These are phyloP conservation scores for Orientallactaga bullata DNA, from an alignment of 2,113 vertebrate genomes.

Conservation along the genomic window DNA sequence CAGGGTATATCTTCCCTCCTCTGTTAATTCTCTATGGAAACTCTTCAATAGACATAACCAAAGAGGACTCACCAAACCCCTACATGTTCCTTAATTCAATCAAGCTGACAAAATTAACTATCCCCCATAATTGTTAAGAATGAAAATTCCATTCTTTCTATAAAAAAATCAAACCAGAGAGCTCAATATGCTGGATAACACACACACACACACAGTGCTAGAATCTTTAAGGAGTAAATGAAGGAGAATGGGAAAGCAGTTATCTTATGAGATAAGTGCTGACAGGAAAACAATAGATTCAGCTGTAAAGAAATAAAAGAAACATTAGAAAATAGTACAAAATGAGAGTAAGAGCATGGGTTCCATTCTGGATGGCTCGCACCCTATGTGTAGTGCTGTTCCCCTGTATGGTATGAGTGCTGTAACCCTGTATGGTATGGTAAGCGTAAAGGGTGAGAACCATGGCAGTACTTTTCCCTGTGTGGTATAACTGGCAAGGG, in stretches of 20 bases:
- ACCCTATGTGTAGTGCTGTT: too few relatives aligned
- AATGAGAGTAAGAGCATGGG: background rate
- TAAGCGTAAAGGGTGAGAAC: too few relatives aligned
- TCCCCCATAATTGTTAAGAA: too few relatives aligned
- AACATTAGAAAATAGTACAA: background rate
- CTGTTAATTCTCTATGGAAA: background rate
- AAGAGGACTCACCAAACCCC: background rate
- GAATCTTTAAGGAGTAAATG: background rate
- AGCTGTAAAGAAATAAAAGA: background rate
- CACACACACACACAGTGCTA: too few relatives aligned
- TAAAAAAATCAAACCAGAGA: background rate
- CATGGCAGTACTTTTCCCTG: too few relatives aligned
- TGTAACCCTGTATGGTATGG: too few relatives aligned
- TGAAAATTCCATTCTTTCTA: too few relatives aligned
- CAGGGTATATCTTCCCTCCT: background rate
- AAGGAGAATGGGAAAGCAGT: background rate
- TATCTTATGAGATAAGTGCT: fast-evolving
- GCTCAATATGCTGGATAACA: background rate
- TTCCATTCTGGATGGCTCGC: background rate
- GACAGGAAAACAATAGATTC: background rate
- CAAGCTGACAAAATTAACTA: background rate
- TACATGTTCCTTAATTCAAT: background rate
- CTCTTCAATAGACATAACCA: background rate
- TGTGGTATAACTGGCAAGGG: too few relatives aligned
- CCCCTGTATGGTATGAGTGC: too few relatives aligned